These are phyloP conservation scores for Acanthopleura granulata DNA, from an alignment of 2,888 invertebrate species.

Conservation along the genomic window DNA sequence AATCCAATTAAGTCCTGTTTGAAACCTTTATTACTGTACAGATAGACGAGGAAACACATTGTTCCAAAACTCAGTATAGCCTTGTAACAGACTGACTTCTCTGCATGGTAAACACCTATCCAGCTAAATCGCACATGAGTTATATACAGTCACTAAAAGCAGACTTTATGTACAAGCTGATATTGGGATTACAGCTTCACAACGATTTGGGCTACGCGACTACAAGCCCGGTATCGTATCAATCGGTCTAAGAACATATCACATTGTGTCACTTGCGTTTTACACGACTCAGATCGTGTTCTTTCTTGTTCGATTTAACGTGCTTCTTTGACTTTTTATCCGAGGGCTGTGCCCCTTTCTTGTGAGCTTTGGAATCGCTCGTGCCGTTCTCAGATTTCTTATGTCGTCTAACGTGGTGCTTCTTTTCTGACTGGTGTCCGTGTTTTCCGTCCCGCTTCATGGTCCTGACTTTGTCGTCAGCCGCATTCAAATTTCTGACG, in stretches of 20 bases:
- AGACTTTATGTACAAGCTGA: too few relatives aligned
- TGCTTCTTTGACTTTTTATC: background rate
- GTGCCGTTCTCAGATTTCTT: background rate
- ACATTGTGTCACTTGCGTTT: background rate
- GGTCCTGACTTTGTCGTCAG: background rate
- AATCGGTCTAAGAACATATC: background rate
- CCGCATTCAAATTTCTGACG: background rate
- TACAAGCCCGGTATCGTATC: too few relatives aligned
- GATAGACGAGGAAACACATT: too few relatives aligned
- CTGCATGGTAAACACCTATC: too few relatives aligned
- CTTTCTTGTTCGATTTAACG: background rate
- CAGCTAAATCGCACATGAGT: too few relatives aligned
- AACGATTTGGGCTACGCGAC: too few relatives aligned
- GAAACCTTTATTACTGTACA: too few relatives aligned
- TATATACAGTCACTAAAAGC: background rate
- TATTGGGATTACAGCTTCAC: too few relatives aligned
- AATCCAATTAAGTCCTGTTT: too few relatives aligned
- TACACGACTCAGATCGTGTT: background rate
- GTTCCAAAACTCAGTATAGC: too few relatives aligned
- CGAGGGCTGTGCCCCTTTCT: background rate
- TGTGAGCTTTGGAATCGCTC: background rate
- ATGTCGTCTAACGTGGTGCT: slow-evolving; percentile 3
- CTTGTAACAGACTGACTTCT: too few relatives aligned
- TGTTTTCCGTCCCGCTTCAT: background rate
- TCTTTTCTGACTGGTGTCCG: background rate